Base-by-base conservation (phyloP, 2,888 invertebrate genomes). In the Linnaemya tessellans region DNA sequence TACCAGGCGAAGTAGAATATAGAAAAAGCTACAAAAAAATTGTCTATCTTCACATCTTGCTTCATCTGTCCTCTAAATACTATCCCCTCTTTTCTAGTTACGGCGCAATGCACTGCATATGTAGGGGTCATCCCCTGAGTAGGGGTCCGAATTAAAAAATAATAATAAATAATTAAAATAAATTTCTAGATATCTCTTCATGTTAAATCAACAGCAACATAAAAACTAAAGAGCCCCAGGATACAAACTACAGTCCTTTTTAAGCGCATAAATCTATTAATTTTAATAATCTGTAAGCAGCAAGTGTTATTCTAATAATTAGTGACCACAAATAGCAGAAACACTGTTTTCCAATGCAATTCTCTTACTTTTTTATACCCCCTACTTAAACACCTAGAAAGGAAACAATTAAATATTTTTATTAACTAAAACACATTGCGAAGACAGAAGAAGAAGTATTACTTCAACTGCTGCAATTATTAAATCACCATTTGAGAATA, bases 371-470 rank as follows among this genome's bases (percentile, higher is more conserved):
- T n/a, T 22, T 25, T 11, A 10, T 64, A 41, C 13, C 38, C 18
- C n/a, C 46, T 20, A 41, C 25, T 78, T 60, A 51, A 54, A 70
- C 43, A 70, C 70, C 51, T 62, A n/a, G 49, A 79, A 67, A 62
- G 79, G 79, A 70, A 79, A 62, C 54, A 70, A 79, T 70, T 79
- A 43, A 51, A 54, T 70, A 62, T 51, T 20, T 62, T 20, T 70
- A 79, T 58, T 65, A 62, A 54, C 20, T 62, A 25, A 41, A n/a
- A 25, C 18, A 68, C 11, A 54, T 41, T 62, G 10, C 38, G 30
- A 30, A 3, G 30, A 30, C n/a, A n/a, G n/a, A 35, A 56, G 9
- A 38, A 35, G 20, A 5, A 65, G 10, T 3, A 35, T 7, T 10
- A n/a, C 46, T 35, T 11, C 10, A 9, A n/a, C 25, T 65, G 25